Evolutionary conservation across 2,888 invertebrate species (phyloP).

Genomic region (Tetheella fluctuosa): DNA sequence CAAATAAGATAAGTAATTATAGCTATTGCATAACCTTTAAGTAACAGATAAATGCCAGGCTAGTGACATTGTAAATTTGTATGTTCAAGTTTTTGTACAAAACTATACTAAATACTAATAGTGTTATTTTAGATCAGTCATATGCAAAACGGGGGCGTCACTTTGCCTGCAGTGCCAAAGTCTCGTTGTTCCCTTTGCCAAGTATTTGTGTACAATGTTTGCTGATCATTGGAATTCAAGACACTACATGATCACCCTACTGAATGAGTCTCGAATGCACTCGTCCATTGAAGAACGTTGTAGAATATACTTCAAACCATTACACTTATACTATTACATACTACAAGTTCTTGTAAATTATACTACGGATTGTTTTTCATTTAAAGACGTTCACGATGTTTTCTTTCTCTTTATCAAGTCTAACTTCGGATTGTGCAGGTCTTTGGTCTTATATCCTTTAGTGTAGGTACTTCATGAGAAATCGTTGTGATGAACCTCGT

Average conservation of each 20-base stretch:
- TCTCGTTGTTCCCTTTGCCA: slow-evolving; percentile 56
- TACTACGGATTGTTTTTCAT: not conserved
- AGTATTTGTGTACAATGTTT: slow-evolving; percentile 50
- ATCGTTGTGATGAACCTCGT: not conserved
- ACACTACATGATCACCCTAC: slow-evolving; percentile 23
- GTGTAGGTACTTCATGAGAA: slow-evolving; percentile 7
- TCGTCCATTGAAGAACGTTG: not conserved
- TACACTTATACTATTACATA: not conserved
- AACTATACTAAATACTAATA: slow-evolving; percentile 29
- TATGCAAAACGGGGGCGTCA: slow-evolving; percentile 54
- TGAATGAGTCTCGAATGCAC: slow-evolving; percentile 15
- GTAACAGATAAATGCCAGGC: not conserved
- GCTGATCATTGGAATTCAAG: slow-evolving; percentile 40
- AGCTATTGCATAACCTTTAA: not conserved
- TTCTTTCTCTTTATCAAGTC: not conserved
- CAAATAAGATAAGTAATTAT: not conserved
- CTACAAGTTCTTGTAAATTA: not conserved
- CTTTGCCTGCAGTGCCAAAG: slow-evolving; percentile 58
- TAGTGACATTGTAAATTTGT: not conserved
- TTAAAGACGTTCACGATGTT: not conserved
- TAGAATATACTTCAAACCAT: not conserved
- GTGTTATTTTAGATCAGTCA: slow-evolving; percentile 46
- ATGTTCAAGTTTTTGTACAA: slow-evolving; percentile 15
- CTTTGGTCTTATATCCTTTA: slow-evolving; percentile 20
- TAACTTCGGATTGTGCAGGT: slow-evolving; percentile 11